These are phyloP conservation scores for Mesaphorura yosii DNA, from an alignment of 1,140 invertebrate genomes.

Conservation along the genomic window DNA sequence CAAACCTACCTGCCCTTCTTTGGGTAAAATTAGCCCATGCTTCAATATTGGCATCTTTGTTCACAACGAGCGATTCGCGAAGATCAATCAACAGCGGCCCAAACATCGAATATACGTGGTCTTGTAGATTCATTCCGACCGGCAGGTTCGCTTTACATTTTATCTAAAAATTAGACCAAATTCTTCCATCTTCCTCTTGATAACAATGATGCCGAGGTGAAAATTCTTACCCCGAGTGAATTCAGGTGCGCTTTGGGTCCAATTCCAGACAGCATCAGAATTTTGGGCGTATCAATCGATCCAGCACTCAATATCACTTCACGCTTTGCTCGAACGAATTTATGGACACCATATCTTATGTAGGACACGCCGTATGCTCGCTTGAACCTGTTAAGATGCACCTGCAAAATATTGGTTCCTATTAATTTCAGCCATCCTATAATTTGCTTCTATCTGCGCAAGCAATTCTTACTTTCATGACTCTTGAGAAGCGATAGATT, in stretches of 20 bases:
- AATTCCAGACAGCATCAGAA: slow-evolving; percentile 69
- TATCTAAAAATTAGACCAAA: not conserved
- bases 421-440: too few species aligned
- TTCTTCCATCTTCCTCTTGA: not conserved
- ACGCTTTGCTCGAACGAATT: slow-evolving; percentile 27
- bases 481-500: slow-evolving; percentile 39
- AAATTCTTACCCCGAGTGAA: not conserved
- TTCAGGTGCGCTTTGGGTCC: slow-evolving; percentile 37
- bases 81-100: slow-evolving; percentile 19
- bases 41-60: not conserved
- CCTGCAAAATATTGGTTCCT: slow-evolving; percentile 8
- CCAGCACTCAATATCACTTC: slow-evolving; percentile 47
- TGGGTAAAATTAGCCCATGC: not conserved
- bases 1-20: not conserved
- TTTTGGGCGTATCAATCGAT: slow-evolving; percentile 58
- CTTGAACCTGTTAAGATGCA: slow-evolving; percentile 1
- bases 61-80: slow-evolving; percentile 10
- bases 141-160: slow-evolving; percentile 10
- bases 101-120: slow-evolving; percentile 9
- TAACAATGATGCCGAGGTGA: not conserved
- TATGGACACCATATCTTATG: slow-evolving; percentile 10
- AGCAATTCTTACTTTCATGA: slow-evolving; percentile 33
- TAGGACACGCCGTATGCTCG: slow-evolving; percentile 25
- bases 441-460: too few species aligned
- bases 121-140: slow-evolving; percentile 17